Evolutionary conservation across 2,888 invertebrate species (phyloP).

Genomic region (Acrocyrtus sp.): DNA sequence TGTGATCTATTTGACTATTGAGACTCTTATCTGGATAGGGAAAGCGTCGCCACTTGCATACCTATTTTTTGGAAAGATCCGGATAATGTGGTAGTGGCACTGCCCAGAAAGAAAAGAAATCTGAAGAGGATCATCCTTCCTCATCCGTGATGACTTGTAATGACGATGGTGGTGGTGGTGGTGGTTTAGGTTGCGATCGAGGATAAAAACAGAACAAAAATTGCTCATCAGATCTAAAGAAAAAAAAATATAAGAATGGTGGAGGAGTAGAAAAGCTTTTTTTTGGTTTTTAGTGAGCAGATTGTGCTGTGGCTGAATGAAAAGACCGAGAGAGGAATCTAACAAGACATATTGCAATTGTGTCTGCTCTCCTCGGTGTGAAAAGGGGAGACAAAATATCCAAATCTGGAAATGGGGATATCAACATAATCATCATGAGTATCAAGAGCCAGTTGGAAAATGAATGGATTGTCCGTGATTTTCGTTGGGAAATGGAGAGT

Average conservation of each 20-base stretch:
- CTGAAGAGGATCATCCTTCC: conserved; percentile 22
- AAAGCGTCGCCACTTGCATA: conserved; percentile 43
- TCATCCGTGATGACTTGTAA: conserved; percentile 21
- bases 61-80: conserved; percentile 38
- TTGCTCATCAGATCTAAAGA: conserved; percentile 27
- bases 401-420: neutral
- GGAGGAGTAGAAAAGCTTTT: conserved; percentile 1
- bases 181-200: too few species aligned
- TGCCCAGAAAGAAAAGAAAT: neutral
- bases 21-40: conserved; percentile 32
- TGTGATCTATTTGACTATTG: conserved; percentile 51
- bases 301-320: conserved; percentile 35
- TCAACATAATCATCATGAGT: conserved; percentile 20
- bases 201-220: neutral
- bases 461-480: conserved; percentile 47
- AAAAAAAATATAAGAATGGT: conserved; percentile 10
- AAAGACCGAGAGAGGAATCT: neutral
- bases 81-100: neutral
- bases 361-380: conserved; percentile 45
- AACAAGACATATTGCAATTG: conserved; percentile 43
- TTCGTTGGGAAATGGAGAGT: conserved; percentile 31
- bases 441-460: conserved; percentile 16
- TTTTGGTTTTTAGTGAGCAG: conserved; percentile 20
- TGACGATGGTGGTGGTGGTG: conserved; percentile 19
- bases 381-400: conserved; percentile 14